Evolutionary conservation across 2,888 invertebrate genomes (phyloP).

Genomic region (Tipula unca): DNA sequence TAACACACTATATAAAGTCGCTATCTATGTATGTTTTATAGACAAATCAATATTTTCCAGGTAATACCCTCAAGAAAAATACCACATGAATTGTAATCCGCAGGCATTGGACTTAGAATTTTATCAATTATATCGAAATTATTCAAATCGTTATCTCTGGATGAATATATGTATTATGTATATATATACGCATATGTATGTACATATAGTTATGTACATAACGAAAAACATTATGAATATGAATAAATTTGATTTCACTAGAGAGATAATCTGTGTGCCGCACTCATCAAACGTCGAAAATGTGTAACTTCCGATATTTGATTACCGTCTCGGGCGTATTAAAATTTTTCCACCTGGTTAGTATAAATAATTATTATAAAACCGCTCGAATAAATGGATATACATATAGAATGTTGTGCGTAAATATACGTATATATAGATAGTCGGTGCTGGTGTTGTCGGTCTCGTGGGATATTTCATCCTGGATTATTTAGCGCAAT

Average conservation of each 20-base stretch:
- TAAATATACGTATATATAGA: background rate
- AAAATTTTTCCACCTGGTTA: background rate
- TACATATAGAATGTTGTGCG: background rate
- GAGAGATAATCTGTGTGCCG: background rate
- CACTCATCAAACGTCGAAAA: background rate
- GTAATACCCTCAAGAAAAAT: background rate
- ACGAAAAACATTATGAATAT: background rate
- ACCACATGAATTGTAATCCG: background rate
- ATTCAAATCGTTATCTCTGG: background rate
- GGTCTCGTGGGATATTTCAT: background rate
- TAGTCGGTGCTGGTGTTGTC: background rate
- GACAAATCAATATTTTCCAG: no score
- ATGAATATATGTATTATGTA: no score
- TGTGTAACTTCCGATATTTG: background rate
- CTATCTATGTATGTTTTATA: no score
- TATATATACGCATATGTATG: background rate
- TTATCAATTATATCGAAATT: background rate
- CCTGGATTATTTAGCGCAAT: background rate
- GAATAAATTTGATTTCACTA: background rate
- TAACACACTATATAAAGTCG: no score
- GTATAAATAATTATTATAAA: background rate
- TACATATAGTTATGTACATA: background rate
- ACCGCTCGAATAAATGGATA: no score
- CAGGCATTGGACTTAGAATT: background rate
- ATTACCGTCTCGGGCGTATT: background rate